phyloP scores from a whole-genome alignment of 2,797 vertebrate species.

The Florisuga fusca region DNA sequence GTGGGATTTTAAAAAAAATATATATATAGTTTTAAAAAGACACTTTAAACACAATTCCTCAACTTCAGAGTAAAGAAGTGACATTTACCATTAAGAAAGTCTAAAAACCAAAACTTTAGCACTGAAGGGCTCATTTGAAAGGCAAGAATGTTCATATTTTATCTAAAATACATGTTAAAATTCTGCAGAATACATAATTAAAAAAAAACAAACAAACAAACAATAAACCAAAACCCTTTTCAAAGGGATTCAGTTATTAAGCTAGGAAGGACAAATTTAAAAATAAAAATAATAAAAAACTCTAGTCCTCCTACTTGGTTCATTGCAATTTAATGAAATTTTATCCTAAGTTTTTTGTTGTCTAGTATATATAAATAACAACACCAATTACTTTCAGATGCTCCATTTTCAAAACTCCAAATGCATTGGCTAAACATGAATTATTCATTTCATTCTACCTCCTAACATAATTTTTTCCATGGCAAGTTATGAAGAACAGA shows the following conservation, averaged over 20 bases:
- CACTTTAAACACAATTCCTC: neutral
- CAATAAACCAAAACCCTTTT: neutral
- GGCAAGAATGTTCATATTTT: neutral
- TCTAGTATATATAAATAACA: neutral
- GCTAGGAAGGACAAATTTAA: neutral
- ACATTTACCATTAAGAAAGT: neutral
- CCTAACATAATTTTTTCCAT: neutral
- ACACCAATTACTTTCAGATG: neutral
- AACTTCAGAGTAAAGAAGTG: neutral
- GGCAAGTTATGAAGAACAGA: neutral
- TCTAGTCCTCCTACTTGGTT: neutral
- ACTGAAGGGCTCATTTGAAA: neutral
- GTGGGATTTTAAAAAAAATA: no score
- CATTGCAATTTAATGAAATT: neutral
- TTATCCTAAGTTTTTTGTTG: neutral
- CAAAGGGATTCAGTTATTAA: neutral
- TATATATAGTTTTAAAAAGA: neutral
- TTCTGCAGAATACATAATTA: neutral
- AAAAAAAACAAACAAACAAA: no score
- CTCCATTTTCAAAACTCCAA: neutral
- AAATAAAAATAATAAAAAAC: no score
- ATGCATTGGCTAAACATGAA: neutral
- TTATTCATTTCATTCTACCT: constrained; percentile 25
- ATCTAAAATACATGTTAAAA: neutral
- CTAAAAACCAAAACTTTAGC: neutral